Conservation (phyloP, 2,888 invertebrate genomes). For the Apamea monoglypha region DNA sequence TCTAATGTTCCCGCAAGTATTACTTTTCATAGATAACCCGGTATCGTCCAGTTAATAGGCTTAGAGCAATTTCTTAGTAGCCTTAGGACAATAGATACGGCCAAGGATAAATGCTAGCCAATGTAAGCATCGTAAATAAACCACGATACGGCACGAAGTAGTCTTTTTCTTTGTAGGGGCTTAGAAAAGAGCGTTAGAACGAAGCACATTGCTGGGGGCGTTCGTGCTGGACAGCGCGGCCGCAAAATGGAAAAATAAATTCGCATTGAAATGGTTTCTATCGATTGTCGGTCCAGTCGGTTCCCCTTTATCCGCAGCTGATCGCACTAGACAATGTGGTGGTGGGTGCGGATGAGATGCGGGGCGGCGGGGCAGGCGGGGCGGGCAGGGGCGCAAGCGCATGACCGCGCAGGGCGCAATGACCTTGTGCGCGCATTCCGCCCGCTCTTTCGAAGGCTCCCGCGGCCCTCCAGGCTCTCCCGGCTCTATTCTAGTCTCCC, state of each 20-base stretch:
- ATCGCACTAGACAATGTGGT: slow-evolving; percentile 87
- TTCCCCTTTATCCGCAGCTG: slow-evolving; percentile 88
- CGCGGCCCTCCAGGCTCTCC: slow-evolving; percentile 81
- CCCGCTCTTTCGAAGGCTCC: slow-evolving; percentile 84
- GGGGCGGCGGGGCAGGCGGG: slow-evolving; percentile 65
- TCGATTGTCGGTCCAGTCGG: slow-evolving; percentile 82
- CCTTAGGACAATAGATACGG: slow-evolving; percentile 73
- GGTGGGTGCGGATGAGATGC: slow-evolving; percentile 76
- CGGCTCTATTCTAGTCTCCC: slow-evolving; percentile 78
- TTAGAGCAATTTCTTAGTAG: slow-evolving; percentile 59
- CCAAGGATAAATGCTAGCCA: slow-evolving; percentile 79
- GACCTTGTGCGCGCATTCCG: slow-evolving; percentile 90
- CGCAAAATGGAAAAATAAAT: slow-evolving; percentile 83
- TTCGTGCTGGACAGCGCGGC: slow-evolving; percentile 77
- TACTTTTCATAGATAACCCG: slow-evolving; percentile 43
- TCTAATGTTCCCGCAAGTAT: slow-evolving; percentile 37
- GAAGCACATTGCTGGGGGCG: slow-evolving; percentile 83
- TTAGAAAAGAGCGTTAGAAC: slow-evolving; percentile 86
- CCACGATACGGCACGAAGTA: slow-evolving; percentile 74
- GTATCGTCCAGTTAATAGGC: slow-evolving; percentile 57
- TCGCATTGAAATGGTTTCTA: slow-evolving; percentile 87
- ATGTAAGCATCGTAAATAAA: slow-evolving; percentile 84
- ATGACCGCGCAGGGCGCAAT: slow-evolving; percentile 90
- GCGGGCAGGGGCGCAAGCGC: slow-evolving; percentile 81
- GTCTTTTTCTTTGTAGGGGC: slow-evolving; percentile 78